Conservation (phyloP, 2,113 vertebrate genomes). For the Hydrochoerus hydrochaeris region DNA sequence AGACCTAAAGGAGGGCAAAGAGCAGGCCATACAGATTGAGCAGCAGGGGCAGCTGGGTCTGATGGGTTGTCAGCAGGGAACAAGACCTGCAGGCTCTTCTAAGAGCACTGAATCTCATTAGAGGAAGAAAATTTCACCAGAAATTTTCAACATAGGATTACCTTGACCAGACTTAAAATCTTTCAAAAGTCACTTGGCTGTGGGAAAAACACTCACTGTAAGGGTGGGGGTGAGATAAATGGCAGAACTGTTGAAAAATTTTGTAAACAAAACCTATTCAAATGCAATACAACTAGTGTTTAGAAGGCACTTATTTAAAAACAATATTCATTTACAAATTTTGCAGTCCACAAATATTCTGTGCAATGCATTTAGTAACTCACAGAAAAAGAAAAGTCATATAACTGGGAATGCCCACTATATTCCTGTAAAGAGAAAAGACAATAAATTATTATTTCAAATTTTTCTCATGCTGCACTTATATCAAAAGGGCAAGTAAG, state of each 20-base stretch:
- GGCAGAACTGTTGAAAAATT: neutral
- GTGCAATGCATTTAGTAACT: neutral
- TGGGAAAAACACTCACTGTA: neutral
- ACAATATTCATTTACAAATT: neutral
- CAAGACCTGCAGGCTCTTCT: neutral
- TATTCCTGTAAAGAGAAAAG: neutral
- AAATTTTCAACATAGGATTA: conserved; percentile 11
- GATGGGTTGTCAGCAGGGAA: neutral
- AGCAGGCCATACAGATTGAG: neutral
- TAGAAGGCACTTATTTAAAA: neutral
- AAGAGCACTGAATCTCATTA: neutral
- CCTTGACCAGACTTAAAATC: neutral
- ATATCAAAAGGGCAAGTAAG: neutral
- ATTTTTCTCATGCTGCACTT: conserved; percentile 30
- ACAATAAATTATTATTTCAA: neutral
- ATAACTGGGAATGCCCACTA: neutral
- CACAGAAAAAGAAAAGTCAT: neutral
- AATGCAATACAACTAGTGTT: neutral
- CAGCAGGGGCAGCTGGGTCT: neutral
- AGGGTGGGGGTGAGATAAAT: neutral
- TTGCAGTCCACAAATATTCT: neutral
- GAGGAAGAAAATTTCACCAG: neutral
- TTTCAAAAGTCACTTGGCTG: neutral
- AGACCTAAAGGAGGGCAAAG: neutral
- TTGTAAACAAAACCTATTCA: neutral